phyloP scores from a whole-genome alignment of 2,888 invertebrate species.

The Microchrysa polita region DNA sequence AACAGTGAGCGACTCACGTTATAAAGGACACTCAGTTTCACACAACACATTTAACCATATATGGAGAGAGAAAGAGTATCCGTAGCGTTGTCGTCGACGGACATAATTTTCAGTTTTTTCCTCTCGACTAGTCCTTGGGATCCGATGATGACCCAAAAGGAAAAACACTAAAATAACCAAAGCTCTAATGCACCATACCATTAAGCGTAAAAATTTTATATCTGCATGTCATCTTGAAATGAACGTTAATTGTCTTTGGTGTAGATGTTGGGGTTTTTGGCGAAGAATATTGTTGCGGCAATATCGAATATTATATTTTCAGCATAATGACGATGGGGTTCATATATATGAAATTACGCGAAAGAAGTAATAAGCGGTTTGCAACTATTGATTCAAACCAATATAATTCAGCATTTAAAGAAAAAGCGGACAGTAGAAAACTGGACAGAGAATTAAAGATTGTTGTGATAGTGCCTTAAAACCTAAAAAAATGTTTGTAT shows the following conservation, averaged over 20 bases:
- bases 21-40: slow-evolving; percentile 7
- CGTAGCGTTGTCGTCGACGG: background rate
- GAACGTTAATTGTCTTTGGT: slow-evolving; percentile 46
- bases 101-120: background rate
- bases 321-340: no score
- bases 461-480: no score
- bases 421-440: no score
- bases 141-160: slow-evolving; percentile 7
- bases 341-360: no score
- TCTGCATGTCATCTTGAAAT: slow-evolving; percentile 44
- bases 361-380: no score
- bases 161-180: slow-evolving; percentile 40
- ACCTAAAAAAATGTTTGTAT: no score
- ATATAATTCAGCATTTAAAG: no score
- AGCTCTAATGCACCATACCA: slow-evolving; percentile 48
- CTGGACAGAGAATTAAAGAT: no score
- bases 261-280: slow-evolving; percentile 1
- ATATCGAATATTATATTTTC: no score
- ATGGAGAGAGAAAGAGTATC: slow-evolving; percentile 9
- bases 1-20: slow-evolving; percentile 30
- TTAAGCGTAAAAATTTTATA: slow-evolving; percentile 48
- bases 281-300: background rate
- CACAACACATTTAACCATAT: slow-evolving; percentile 15
- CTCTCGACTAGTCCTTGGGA: slow-evolving; percentile 4
- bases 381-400: no score